A percentile compares a stretch with the other conserved stretches of the same genome.
These are phyloP conservation scores for Syrista parreyssii DNA, from an alignment of 2,888 invertebrate genomes.

Conservation along the genomic window DNA sequence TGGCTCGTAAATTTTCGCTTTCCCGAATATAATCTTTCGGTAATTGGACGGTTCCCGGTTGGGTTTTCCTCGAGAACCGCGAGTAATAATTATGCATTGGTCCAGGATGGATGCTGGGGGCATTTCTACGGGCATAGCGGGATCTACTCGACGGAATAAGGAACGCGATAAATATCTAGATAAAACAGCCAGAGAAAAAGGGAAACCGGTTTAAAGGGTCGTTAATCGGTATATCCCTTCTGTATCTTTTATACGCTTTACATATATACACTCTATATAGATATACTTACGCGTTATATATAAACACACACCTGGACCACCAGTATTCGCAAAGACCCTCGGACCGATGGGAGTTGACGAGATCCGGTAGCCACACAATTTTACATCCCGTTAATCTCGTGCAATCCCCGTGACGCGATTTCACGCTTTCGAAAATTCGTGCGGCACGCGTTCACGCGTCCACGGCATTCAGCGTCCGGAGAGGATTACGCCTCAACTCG, in stretches of 20 bases:
- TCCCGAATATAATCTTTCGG: slow-evolving; percentile 51
- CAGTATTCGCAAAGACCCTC: no score
- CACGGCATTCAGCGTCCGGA: not conserved
- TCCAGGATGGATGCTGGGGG: not conserved
- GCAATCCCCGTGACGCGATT: slow-evolving; percentile 57
- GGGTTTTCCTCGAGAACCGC: not conserved
- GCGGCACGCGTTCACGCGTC: slow-evolving; percentile 6
- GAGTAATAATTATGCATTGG: not conserved
- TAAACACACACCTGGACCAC: not conserved
- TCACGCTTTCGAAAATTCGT: slow-evolving; percentile 54
- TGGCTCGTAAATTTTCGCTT: slow-evolving; percentile 59
- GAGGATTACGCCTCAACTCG: slow-evolving; percentile 1
- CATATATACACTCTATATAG: not conserved
- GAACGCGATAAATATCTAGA: not conserved
- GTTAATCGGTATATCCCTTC: not conserved
- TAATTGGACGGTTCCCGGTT: slow-evolving; percentile 3
- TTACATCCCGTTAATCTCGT: slow-evolving; percentile 56
- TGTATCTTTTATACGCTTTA: not conserved
- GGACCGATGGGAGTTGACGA: no score
- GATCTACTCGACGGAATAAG: not conserved
- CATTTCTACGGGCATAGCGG: not conserved
- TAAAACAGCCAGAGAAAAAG: not conserved
- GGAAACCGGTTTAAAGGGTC: not conserved
- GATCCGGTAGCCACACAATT: slow-evolving; percentile 32
- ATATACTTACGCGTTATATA: not conserved